A percentile compares a stretch with the other conserved stretches of the same genome.
Conservation (phyloP, 2,113 vertebrate species). For the Chaetodon auriga region DNA sequence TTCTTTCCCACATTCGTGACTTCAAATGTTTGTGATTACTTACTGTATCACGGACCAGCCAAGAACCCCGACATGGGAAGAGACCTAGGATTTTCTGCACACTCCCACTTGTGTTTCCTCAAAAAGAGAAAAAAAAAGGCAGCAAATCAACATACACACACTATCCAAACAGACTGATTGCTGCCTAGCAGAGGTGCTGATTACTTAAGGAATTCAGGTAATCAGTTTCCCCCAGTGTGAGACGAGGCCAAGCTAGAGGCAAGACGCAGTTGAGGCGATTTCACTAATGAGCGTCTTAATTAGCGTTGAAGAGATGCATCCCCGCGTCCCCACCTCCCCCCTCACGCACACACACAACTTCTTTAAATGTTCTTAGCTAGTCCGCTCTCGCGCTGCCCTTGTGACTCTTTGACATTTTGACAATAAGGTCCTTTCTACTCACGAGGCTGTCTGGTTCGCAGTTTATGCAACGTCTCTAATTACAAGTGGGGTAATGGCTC, state of each 20-base stretch:
- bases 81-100: constrained; percentile 18
- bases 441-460: constrained; percentile 59
- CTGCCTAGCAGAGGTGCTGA: constrained; percentile 69
- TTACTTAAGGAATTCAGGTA: constrained; percentile 73
- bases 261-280: constrained; percentile 56
- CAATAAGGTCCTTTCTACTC: constrained; percentile 67
- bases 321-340: constrained; percentile 12
- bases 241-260: constrained; percentile 68
- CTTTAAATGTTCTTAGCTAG: constrained; percentile 55
- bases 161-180: constrained; percentile 75
- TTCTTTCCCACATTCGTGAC: constrained; percentile 6
- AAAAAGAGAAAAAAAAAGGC: constrained; percentile 18
- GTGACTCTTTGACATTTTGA: constrained; percentile 73
- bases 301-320: constrained; percentile 63
- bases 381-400: constrained; percentile 31
- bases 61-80: background rate
- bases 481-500: constrained; percentile 79
- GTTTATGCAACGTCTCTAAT: constrained; percentile 81
- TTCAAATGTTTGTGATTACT: constrained; percentile 4
- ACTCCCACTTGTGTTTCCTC: constrained; percentile 35
- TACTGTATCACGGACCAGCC: background rate
- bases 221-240: constrained; percentile 63
- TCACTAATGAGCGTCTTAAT: constrained; percentile 72
- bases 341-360: constrained; percentile 18
- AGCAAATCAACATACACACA: constrained; percentile 52